Evolutionary conservation across 2,888 invertebrate genomes (phyloP).

Genomic region (Gasteruption jaculator): DNA sequence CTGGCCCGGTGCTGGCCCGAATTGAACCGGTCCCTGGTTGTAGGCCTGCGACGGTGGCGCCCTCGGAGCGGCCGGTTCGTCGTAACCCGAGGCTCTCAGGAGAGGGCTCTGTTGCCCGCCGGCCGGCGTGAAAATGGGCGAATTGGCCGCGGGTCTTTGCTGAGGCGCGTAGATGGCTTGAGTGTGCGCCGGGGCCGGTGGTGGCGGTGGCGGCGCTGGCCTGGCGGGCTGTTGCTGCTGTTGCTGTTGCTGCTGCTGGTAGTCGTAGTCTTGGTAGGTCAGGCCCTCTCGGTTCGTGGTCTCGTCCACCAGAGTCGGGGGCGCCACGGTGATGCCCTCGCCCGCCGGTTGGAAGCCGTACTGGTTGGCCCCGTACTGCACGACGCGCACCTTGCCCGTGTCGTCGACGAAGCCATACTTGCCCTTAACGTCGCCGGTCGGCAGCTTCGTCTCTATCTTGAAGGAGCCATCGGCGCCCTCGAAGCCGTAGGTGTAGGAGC

Average conservation of each 20-base stretch:
- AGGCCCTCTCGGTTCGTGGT: slow-evolving; percentile 44
- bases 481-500: slow-evolving; percentile 87
- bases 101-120: slow-evolving; percentile 28
- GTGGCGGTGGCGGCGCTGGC: slow-evolving; percentile 27
- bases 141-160: slow-evolving; percentile 18
- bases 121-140: slow-evolving; percentile 13
- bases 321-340: slow-evolving; percentile 76
- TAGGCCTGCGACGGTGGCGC: slow-evolving; percentile 37
- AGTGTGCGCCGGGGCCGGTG: slow-evolving; percentile 44
- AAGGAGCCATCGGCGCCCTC: slow-evolving; percentile 85
- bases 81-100: slow-evolving; percentile 30
- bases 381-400: slow-evolving; percentile 72
- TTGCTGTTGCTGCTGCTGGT: slow-evolving; percentile 13
- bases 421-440: slow-evolving; percentile 80
- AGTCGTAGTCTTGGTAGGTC: slow-evolving; percentile 35
- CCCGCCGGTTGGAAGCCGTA: slow-evolving; percentile 84
- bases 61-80: slow-evolving; percentile 33
- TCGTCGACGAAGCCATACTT: slow-evolving; percentile 89
- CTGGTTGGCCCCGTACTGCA: slow-evolving; percentile 86
- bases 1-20: slow-evolving; percentile 40
- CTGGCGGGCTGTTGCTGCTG: slow-evolving; percentile 27
- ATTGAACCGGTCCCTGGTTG: slow-evolving; percentile 47
- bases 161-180: slow-evolving; percentile 41
- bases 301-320: slow-evolving; percentile 53
- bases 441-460: slow-evolving; percentile 83